Percentiles rank a stretch among this genome's conserved stretches.
Evolutionary conservation across 1,140 invertebrate species (phyloP).

Genomic region (Lasaia peninsularis): DNA sequence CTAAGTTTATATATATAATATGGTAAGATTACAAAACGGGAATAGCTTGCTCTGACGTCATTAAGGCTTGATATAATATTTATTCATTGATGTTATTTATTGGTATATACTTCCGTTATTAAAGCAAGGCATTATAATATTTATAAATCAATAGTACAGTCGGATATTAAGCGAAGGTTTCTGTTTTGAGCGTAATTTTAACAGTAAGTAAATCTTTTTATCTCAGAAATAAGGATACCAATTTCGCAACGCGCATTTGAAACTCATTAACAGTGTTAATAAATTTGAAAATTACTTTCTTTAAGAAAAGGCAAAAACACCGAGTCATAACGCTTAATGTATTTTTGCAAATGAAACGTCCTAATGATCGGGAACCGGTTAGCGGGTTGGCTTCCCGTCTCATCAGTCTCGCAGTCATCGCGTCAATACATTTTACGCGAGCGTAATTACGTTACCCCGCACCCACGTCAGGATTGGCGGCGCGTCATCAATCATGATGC

Average conservation of each 20-base stretch:
- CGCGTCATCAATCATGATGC: conserved; percentile 58
- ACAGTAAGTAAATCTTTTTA: too few relatives aligned
- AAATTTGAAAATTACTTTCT: too few relatives aligned
- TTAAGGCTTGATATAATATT: too few relatives aligned
- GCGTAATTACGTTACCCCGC: conserved; percentile 51
- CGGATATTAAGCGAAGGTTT: too few relatives aligned
- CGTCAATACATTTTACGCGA: conserved; percentile 36
- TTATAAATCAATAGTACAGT: too few relatives aligned
- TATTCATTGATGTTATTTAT: too few relatives aligned
- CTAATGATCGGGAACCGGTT: conserved; percentile 7
- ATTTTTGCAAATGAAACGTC: neutral
- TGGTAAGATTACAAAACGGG: too few relatives aligned
- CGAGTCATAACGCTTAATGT: neutral
- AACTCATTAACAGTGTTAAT: neutral
- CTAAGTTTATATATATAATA: neutral
- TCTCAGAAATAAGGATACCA: too few relatives aligned
- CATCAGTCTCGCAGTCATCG: conserved; percentile 33
- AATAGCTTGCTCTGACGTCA: too few relatives aligned
- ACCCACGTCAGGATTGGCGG: conserved; percentile 47
- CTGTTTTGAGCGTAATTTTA: too few relatives aligned
- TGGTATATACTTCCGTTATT: too few relatives aligned
- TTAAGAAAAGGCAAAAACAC: neutral
- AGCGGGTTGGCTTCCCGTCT: conserved; percentile 20
- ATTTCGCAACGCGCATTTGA: neutral
- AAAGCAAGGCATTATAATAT: too few relatives aligned